Evolutionary conservation across 2,888 invertebrate genomes (phyloP).

Genomic region (Cheilosia urbana): DNA sequence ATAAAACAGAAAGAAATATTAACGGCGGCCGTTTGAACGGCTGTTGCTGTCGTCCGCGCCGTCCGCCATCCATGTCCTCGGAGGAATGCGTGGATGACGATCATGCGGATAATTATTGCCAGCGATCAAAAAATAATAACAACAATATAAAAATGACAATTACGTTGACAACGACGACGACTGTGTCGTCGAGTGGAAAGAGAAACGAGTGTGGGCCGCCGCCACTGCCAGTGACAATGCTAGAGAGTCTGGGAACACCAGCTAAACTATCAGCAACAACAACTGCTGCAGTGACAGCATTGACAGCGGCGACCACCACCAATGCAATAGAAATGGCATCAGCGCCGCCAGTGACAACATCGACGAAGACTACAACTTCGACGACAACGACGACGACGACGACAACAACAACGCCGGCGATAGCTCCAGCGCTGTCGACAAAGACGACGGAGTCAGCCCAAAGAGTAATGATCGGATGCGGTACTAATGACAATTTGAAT

Average conservation of each 20-base stretch:
- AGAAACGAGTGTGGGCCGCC: slow-evolving; percentile 68
- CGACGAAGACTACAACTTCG: slow-evolving; percentile 43
- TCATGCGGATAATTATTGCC: slow-evolving; percentile 73
- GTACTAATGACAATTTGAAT: slow-evolving; percentile 69
- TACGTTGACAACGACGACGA: slow-evolving; percentile 70
- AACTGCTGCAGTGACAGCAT: slow-evolving; percentile 74
- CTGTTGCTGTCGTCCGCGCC: slow-evolving; percentile 66
- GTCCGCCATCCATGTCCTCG: slow-evolving; percentile 46
- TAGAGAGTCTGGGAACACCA: slow-evolving; percentile 69
- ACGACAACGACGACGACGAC: slow-evolving; percentile 24
- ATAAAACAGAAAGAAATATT: slow-evolving; percentile 61
- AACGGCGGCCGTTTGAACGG: slow-evolving; percentile 68
- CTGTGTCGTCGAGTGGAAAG: slow-evolving; percentile 53
- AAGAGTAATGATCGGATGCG: slow-evolving; percentile 71
- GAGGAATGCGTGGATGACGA: slow-evolving; percentile 73
- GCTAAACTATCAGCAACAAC: slow-evolving; percentile 53
- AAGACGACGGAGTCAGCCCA: slow-evolving; percentile 51
- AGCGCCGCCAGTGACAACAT: slow-evolving; percentile 68
- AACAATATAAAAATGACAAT: slow-evolving; percentile 75
- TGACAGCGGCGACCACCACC: slow-evolving; percentile 72
- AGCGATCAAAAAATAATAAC: slow-evolving; percentile 76
- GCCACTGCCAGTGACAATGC: slow-evolving; percentile 77
- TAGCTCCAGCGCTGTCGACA: slow-evolving; percentile 22
- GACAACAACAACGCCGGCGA: slow-evolving; percentile 9
- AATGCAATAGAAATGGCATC: slow-evolving; percentile 72